These are phyloP conservation scores for Tiliacea aurago DNA, from an alignment of 2,888 invertebrate species.

Conservation along the genomic window DNA sequence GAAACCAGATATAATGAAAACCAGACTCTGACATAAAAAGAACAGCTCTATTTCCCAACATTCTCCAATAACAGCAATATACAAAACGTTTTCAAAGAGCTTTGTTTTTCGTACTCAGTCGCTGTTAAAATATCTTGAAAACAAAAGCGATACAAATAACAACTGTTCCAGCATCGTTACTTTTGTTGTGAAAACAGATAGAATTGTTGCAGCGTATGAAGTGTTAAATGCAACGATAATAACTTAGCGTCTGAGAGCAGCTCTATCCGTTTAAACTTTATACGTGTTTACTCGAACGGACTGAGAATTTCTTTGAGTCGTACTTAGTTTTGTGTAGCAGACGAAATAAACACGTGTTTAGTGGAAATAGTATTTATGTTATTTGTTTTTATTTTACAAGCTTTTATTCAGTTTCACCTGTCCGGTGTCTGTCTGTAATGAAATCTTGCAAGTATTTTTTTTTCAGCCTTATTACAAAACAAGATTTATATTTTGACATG, in stretches of 20 bases:
- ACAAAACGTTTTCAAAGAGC: constrained; percentile 20
- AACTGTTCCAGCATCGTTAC: constrained; percentile 15
- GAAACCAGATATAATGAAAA: neutral
- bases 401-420: no score
- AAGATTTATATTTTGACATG: no score
- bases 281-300: constrained; percentile 3
- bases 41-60: constrained; percentile 4
- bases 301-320: neutral
- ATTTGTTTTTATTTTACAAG: neutral
- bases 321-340: constrained; percentile 13
- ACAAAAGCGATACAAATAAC: constrained; percentile 40
- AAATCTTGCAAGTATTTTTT: no score
- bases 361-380: neutral
- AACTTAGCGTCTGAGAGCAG: constrained; percentile 12
- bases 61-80: constrained; percentile 8
- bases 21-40: neutral
- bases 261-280: no score
- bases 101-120: neutral
- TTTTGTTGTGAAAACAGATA: constrained; percentile 43
- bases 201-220: constrained; percentile 18
- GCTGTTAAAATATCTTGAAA: constrained; percentile 37
- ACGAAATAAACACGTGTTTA: neutral
- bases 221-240: constrained; percentile 41
- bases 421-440: no score
- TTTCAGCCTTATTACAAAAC: no score